Evolutionary conservation across 92 coral and sea anemone species (phyloP), one percentile per base, ranked within the genome.

Genomic region (Palythoa heliodiscus): DNA sequence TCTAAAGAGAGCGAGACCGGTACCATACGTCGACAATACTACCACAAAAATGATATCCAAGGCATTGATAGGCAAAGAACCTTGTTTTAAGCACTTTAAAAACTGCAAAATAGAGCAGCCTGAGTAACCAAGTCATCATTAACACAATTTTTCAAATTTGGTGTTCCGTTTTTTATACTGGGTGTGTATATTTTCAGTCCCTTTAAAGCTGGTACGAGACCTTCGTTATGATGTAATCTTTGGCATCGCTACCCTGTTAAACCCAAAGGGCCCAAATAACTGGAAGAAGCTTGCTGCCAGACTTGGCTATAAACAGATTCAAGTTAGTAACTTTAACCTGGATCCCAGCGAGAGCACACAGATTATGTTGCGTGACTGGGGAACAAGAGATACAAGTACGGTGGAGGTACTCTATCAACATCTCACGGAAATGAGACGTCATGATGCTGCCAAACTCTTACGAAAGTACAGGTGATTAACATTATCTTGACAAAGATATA

Each of bases 401-500:
- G 64, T 66, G 1, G 84, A 80, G 6, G 12, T 43, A 17, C 54
- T 80, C 1, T 22, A 64, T 14, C 43, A 80, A 7, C 20, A 8
- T 66, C 43, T 67, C 11, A 9, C 20, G 7, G 25, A 66, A 1
- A 80, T 80, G 38, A 67, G 35, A 7, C 75, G 84, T 1, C 39
- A 80, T 39, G 74, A 80, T 48, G 84, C 84, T 16, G 84, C 84
- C 19, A 23, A n/a, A 80, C 10, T 66, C 8, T 52, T 80, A 37
- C 19, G 7, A 15, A 69, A 69, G 1, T 29, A 69, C 7, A 69
- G 15, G 2, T 22, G 37, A 69, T 6, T 35, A 9, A 43, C 9
- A 5, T 43, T 43, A 43, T 43, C 50, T 43, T 43, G 64, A 58
- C 64, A 58, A 58, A 58, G 20, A 14, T 15, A 58, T 15, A 14